Evolutionary conservation across 2,797 vertebrate species (phyloP).

Genomic region (Remorina albescens): DNA sequence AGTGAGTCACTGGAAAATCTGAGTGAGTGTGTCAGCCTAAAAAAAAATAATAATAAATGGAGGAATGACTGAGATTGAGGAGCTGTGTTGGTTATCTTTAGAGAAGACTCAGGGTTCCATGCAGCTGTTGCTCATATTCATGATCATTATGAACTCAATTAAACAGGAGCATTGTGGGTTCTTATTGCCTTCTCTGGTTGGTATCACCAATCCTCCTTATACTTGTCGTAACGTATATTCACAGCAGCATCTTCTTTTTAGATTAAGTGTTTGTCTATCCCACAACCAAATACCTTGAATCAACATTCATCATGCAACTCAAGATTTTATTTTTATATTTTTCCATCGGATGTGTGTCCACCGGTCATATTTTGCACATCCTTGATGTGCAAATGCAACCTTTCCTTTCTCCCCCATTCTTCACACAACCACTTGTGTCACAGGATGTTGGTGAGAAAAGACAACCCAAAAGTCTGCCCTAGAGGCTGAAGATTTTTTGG

Average conservation of each 20-base stretch:
- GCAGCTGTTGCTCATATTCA: slow-evolving; percentile 5
- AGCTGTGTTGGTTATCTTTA: slow-evolving; percentile 21
- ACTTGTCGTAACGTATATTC: slow-evolving; percentile 20
- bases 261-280: not conserved
- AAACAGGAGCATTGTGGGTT: not conserved
- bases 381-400: too few species aligned
- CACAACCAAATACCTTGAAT: too few species aligned
- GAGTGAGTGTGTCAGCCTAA: slow-evolving; percentile 22
- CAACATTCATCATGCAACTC: too few species aligned
- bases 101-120: slow-evolving; percentile 10
- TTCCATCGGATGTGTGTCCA: not conserved
- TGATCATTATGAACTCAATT: not conserved
- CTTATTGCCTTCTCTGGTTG: not conserved
- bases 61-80: slow-evolving; percentile 3
- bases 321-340: too few species aligned
- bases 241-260: slow-evolving; percentile 12
- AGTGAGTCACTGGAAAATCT: slow-evolving; percentile 34
- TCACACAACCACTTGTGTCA: too few species aligned
- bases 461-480: too few species aligned
- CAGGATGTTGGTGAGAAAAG: too few species aligned
- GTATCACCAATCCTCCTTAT: slow-evolving; percentile 19
- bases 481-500: too few species aligned
- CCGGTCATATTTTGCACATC: too few species aligned
- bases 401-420: too few species aligned
- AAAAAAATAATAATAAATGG: too few species aligned